phyloP scores from a whole-genome alignment of 2,797 vertebrate species.

The Platalea minor region DNA sequence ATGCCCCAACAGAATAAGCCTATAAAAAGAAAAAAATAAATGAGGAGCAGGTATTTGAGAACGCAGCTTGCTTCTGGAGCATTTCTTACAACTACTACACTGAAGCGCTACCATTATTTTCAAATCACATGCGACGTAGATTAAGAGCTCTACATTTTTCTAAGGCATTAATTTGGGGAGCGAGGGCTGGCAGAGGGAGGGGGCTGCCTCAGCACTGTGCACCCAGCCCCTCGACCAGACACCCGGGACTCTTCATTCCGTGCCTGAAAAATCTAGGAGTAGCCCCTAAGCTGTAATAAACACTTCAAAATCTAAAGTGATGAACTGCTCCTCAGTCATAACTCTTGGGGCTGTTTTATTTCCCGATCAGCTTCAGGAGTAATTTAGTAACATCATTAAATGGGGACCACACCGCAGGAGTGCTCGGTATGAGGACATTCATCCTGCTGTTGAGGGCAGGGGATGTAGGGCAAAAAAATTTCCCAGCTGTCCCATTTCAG shows the following conservation, averaged over 20 bases:
- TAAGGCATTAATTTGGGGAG: background rate
- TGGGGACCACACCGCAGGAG: background rate
- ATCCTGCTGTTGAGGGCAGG: rapidly evolving
- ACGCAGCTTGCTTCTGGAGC: background rate
- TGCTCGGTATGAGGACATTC: background rate
- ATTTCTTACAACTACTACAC: background rate
- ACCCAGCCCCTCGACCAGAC: background rate
- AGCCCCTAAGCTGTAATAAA: background rate
- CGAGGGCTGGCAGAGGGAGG: background rate
- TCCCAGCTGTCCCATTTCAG: background rate
- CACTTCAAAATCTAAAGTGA: background rate
- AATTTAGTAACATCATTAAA: background rate
- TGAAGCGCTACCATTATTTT: constrained; percentile 6
- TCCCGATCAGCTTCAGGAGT: background rate
- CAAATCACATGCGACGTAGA: constrained; percentile 13
- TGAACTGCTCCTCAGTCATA: background rate
- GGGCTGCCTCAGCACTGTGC: background rate
- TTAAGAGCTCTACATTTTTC: constrained; percentile 57
- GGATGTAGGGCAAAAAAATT: background rate
- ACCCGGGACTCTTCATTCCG: background rate
- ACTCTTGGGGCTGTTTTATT: background rate
- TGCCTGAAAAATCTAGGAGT: background rate
- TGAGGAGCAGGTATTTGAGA: background rate
- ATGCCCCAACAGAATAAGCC: background rate
- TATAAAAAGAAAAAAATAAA: background rate